These are phyloP conservation scores for Onchidella celtica DNA, from an alignment of 2,888 invertebrate species.

Conservation along the genomic window DNA sequence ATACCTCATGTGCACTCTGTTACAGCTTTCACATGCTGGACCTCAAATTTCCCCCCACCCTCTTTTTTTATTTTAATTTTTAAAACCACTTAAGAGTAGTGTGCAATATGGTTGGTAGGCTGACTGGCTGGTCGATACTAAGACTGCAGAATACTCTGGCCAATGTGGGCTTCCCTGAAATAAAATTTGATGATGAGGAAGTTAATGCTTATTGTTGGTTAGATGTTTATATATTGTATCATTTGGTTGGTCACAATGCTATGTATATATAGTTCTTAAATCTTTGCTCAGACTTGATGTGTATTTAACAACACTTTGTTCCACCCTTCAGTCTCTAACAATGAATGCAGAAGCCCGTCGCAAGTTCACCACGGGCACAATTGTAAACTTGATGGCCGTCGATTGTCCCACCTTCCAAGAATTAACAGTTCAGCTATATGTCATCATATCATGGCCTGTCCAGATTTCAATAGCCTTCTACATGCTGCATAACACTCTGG, in stretches of 20 bases:
- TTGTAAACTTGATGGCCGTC: constrained; percentile 81
- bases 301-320: background rate
- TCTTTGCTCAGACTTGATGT: background rate
- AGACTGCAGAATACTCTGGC: too few relatives aligned
- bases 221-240: background rate
- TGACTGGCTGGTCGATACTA: too few relatives aligned
- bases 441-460: constrained; percentile 58
- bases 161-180: too few relatives aligned
- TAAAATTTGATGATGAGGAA: too few relatives aligned
- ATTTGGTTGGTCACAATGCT: background rate
- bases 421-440: constrained; percentile 53
- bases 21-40: too few relatives aligned
- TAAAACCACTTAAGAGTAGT: too few relatives aligned
- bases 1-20: too few relatives aligned
- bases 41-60: too few relatives aligned
- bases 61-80: too few relatives aligned
- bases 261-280: background rate
- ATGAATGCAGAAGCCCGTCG: constrained; percentile 77
- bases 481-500: constrained; percentile 77
- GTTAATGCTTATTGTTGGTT: too few relatives aligned
- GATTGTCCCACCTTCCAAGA: constrained; percentile 80
- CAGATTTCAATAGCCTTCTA: constrained; percentile 56
- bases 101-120: too few relatives aligned
- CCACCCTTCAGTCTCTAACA: constrained; percentile 76
- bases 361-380: constrained; percentile 80